Evolutionary conservation across 2,797 vertebrate species (phyloP).

Genomic region (Silurus lanzhouensis): DNA sequence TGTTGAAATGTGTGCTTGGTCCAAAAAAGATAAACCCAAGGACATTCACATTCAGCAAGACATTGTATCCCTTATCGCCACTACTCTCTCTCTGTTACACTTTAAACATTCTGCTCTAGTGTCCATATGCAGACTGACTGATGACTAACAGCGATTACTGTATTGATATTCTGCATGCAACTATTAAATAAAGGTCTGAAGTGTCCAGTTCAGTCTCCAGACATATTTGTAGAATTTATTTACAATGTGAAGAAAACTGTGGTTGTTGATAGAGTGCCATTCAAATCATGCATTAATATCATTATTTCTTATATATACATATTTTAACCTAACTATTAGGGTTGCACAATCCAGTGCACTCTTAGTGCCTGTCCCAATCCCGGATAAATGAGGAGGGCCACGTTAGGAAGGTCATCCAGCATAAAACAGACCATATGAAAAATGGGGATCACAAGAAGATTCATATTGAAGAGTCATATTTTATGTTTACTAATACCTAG

Average conservation of each 20-base stretch:
- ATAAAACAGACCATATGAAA: no score
- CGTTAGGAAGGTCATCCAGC: no score
- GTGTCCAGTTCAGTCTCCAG: neutral
- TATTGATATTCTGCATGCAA: slow-evolving; percentile 13
- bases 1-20: slow-evolving; percentile 1
- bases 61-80: slow-evolving; percentile 8
- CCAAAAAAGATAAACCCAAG: slow-evolving; percentile 20
- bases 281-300: neutral
- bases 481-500: neutral
- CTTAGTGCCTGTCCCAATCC: no score
- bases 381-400: no score
- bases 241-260: neutral
- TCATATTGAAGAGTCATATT: neutral
- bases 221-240: neutral
- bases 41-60: slow-evolving; percentile 9
- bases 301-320: neutral
- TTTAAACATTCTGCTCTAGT: slow-evolving; percentile 13
- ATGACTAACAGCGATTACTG: neutral
- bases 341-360: no score
- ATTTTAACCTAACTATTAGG: no score
- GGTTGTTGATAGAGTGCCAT: neutral
- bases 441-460: no score
- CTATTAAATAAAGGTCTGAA: slow-evolving; percentile 4
- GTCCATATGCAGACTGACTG: slow-evolving; percentile 7
- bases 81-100: slow-evolving; percentile 5